Evolutionary conservation across 2,888 invertebrate genomes (phyloP).

Genomic region (Stratiomys singularior): DNA sequence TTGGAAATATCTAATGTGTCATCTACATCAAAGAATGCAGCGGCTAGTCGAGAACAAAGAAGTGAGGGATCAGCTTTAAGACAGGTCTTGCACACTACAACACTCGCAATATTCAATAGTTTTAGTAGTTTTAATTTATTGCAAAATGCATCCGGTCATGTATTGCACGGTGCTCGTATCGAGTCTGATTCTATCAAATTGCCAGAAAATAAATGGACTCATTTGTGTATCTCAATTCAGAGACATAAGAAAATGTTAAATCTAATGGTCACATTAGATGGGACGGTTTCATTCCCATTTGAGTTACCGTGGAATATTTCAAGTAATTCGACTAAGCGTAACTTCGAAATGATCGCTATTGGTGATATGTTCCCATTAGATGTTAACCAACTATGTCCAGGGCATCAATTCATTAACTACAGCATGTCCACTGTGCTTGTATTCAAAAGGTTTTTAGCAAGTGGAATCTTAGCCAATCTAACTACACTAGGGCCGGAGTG

Average conservation of each 20-base stretch:
- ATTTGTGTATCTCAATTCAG: constrained; percentile 60
- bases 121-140: constrained; percentile 62
- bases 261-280: constrained; percentile 59
- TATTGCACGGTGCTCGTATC: constrained; percentile 58
- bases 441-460: constrained; percentile 59
- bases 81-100: constrained; percentile 62
- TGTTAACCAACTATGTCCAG: constrained; percentile 56
- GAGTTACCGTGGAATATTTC: constrained; percentile 58
- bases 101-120: constrained; percentile 61
- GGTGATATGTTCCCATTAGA: constrained; percentile 52
- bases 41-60: neutral
- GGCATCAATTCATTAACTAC: constrained; percentile 55
- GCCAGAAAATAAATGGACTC: constrained; percentile 62
- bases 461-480: constrained; percentile 59
- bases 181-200: constrained; percentile 60
- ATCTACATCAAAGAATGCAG: neutral
- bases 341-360: constrained; percentile 60
- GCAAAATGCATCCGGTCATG: constrained; percentile 51
- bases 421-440: constrained; percentile 62
- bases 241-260: constrained; percentile 57
- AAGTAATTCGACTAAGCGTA: constrained; percentile 54
- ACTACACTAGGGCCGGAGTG: constrained; percentile 65
- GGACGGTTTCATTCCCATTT: constrained; percentile 59
- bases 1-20: neutral
- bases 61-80: constrained; percentile 55